A percentile compares a stretch with the other conserved stretches of the same genome.
These are phyloP conservation scores for Heliconius hortense DNA, from an alignment of 2,888 invertebrate genomes.

Conservation along the genomic window DNA sequence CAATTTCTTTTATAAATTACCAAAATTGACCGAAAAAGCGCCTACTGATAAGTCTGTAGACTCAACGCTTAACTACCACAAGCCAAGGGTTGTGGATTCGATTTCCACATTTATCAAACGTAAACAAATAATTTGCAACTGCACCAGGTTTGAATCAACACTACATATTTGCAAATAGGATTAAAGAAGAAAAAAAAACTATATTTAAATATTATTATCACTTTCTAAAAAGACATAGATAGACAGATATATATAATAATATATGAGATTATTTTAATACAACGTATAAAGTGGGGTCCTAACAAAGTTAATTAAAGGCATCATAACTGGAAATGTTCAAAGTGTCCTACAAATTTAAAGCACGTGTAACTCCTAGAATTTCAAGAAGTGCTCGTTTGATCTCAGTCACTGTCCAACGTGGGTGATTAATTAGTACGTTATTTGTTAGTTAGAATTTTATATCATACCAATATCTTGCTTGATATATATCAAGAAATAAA, in stretches of 20 bases:
- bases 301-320: constrained; percentile 14
- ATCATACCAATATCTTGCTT: not conserved
- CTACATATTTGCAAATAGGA: not conserved
- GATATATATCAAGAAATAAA: not conserved
- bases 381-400: constrained; percentile 32
- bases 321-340: constrained; percentile 21
- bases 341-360: constrained; percentile 15
- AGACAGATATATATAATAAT: not conserved
- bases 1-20: not conserved
- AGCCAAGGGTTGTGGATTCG: not conserved
- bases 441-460: constrained; percentile 16
- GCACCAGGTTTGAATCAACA: not conserved
- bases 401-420: constrained; percentile 19
- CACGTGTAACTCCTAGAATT: constrained; percentile 23
- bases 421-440: constrained; percentile 33
- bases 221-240: not conserved
- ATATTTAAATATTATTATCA: not conserved
- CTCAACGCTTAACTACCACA: too few species aligned
- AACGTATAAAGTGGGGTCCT: not conserved
- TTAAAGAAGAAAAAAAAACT: too few species aligned
- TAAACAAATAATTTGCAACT: not conserved
- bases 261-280: not conserved
- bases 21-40: not conserved
- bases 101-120: not conserved
- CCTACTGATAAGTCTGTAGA: too few species aligned